phyloP scores from a whole-genome alignment of 2,888 invertebrate genomes.

The Drosophila prostipennis region DNA sequence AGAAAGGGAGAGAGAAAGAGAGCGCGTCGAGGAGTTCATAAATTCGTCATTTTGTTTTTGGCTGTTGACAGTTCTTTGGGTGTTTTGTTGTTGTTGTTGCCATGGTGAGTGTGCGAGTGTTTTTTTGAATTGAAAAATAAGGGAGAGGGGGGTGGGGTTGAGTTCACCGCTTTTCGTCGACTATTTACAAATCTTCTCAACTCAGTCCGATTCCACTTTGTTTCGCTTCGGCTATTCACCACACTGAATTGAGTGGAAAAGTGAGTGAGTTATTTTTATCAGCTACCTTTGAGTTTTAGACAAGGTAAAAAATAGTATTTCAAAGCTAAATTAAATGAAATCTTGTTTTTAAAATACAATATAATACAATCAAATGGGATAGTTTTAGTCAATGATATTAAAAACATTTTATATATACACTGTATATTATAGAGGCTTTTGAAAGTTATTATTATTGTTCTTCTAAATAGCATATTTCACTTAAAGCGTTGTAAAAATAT shows the following conservation, averaged over 20 bases:
- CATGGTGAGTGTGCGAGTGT: conserved; percentile 37
- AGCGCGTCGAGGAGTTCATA: conserved; percentile 70
- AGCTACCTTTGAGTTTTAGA: not conserved
- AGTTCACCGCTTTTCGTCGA: conserved; percentile 66
- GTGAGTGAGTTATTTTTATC: conserved; percentile 30
- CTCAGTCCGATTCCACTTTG: conserved; percentile 58
- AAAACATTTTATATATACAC: too few species aligned
- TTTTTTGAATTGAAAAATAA: not conserved
- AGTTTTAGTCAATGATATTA: too few species aligned
- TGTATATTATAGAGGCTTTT: too few species aligned
- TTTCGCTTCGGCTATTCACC: conserved; percentile 50
- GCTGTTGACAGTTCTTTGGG: conserved; percentile 80
- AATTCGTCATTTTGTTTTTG: conserved; percentile 83
- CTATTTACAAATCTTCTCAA: conserved; percentile 55
- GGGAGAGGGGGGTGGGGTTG: conserved; percentile 41
- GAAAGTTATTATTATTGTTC: too few species aligned
- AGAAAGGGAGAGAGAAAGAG: conserved; percentile 30
- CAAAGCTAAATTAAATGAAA: not conserved
- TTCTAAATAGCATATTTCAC: too few species aligned
- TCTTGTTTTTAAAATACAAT: not conserved
- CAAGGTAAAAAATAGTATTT: not conserved
- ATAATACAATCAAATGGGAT: too few species aligned
- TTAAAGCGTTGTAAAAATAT: too few species aligned
- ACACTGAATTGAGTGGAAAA: conserved; percentile 33
- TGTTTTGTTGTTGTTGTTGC: conserved; percentile 49